phyloP scores from a whole-genome alignment of 2,113 vertebrate species.

The Regulus satrapa region DNA sequence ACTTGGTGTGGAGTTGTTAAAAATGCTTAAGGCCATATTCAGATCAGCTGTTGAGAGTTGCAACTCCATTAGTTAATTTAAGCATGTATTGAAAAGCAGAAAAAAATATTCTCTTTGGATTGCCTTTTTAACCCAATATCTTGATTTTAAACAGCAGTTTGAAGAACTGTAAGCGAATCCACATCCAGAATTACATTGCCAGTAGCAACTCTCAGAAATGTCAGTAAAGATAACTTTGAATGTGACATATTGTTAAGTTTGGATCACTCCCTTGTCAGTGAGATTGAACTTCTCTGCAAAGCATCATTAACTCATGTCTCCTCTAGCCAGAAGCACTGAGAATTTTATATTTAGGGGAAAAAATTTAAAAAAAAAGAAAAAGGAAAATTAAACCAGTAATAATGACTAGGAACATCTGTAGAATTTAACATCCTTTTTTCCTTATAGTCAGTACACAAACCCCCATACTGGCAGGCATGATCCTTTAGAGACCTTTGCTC shows the following conservation, averaged over 20 bases:
- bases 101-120: background rate
- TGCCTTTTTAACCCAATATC: background rate
- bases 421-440: background rate
- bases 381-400: background rate
- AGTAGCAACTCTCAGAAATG: background rate
- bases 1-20: background rate
- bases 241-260: conserved; percentile 28
- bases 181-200: background rate
- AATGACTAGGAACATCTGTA: background rate
- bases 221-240: conserved; percentile 32
- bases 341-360: background rate
- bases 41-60: background rate
- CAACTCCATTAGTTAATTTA: background rate
- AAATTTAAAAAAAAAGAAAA: background rate
- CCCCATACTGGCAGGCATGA: background rate
- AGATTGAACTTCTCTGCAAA: conserved; percentile 5
- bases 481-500: background rate
- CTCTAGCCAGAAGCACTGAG: background rate
- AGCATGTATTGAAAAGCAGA: background rate
- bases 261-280: background rate
- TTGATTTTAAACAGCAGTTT: conserved; percentile 6
- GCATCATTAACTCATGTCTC: conserved; percentile 29
- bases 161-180: background rate
- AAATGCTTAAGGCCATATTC: background rate
- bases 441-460: background rate